A percentile compares a stretch with the other conserved stretches of the same genome.
Evolutionary conservation across 1,140 invertebrate genomes (phyloP).

Genomic region (Lanistes nyassanus): DNA sequence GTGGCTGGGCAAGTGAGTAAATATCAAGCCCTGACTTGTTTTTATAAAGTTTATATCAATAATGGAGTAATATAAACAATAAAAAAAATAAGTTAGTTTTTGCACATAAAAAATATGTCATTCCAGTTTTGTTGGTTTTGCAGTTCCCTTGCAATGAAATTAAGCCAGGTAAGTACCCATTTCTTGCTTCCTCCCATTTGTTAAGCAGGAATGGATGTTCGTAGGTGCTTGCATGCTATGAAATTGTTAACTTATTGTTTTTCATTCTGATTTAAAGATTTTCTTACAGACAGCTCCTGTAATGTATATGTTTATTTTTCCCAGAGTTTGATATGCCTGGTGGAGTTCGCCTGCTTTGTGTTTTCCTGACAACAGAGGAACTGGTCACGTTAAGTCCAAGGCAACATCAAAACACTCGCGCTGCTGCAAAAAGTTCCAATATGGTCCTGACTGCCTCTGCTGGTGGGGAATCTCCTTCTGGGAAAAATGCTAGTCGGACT

Average conservation of each 20-base stretch:
- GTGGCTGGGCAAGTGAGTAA: no score
- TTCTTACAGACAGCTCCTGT: neutral
- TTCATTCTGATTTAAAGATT: neutral
- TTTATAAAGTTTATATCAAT: no score
- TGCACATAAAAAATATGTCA: neutral
- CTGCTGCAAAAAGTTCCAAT: no score
- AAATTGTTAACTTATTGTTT: no score
- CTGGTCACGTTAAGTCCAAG: neutral
- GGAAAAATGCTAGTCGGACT: no score
- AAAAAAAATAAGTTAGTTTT: neutral
- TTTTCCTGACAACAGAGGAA: conserved; percentile 46
- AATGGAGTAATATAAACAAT: neutral
- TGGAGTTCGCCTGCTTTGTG: conserved; percentile 41
- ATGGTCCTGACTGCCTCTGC: no score
- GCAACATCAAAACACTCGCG: no score
- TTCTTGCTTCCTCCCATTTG: neutral
- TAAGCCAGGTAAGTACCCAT: conserved; percentile 38
- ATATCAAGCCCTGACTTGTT: no score
- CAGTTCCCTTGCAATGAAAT: conserved; percentile 47
- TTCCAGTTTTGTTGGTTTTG: conserved; percentile 30
- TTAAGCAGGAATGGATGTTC: no score
- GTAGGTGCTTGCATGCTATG: no score
- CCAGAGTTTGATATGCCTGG: conserved; percentile 45
- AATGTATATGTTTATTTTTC: conserved; percentile 18
- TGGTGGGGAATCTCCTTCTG: no score